Evolutionary conservation across 2,888 invertebrate species (phyloP), one percentile per base, ranked within the genome.

Genomic region (Capitulum mitella): DNA sequence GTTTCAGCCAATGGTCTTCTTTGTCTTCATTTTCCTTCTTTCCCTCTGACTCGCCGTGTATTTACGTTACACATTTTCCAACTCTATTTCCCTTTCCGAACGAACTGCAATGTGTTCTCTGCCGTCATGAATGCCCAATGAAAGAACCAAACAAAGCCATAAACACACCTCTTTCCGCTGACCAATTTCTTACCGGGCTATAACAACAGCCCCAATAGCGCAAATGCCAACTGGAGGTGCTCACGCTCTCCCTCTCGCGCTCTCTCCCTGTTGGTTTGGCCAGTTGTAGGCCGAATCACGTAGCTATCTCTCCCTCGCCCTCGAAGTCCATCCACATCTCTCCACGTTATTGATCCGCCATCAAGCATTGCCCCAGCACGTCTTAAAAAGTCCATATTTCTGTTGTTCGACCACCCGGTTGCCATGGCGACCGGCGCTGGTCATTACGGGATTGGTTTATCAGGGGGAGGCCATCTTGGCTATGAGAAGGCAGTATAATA

Each of bases 311-410:
- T 37, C 70, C 29, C 29, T 1, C 34, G 58, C 58, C 16, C 34
- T 29, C 37, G 14, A 40, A 3, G 3, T 40, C 34, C 16, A 37
- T 37, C 70, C 5, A 43, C 6, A 43, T 43, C 37, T 26, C 70
- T 26, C 70, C 70, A 3, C 70, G 3, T 1, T 70, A 70, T 70
- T 10, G 70, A 70, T 12, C 70, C 22, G 70, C 70, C 70, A 70
- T 70, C 70, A 37, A 70, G 26, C 70, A 70, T 70, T 40, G 26
- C 70, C 70, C 70, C 70, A 70, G 70, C 70, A 70, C 70, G 70
- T 70, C 70, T 70, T 70, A 70, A 70, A 70, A 70, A 70, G 70
- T 40, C 70, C 70, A 70, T 70, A 70, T 70, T 70, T 70, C 70
- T 70, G 70, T 40, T 70, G 70, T 70, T 40, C 37, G 29, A 70